Percentiles rank a stretch among this genome's conserved stretches.
These are phyloP conservation scores for Anoplolepis gracilipes DNA, from an alignment of 1,140 invertebrate species.

Conservation along the genomic window DNA sequence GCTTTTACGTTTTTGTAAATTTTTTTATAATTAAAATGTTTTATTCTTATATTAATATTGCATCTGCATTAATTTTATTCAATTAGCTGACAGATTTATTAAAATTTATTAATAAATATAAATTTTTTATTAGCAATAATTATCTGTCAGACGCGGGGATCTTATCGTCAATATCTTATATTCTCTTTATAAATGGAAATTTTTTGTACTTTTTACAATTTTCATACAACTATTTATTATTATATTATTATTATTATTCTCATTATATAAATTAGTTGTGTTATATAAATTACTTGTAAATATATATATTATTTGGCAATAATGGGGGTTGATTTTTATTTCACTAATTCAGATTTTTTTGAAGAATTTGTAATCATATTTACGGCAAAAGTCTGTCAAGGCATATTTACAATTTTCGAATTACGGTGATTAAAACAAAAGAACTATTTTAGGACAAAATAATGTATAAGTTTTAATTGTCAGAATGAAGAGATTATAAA, in stretches of 20 bases:
- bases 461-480: background rate
- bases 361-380: background rate
- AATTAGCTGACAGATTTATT: background rate
- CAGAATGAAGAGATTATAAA: background rate
- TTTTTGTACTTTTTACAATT: background rate
- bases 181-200: background rate
- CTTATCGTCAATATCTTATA: background rate
- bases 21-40: background rate
- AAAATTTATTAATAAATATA: background rate
- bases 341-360: background rate
- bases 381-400: background rate
- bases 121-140: background rate
- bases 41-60: slow-evolving; percentile 18
- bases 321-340: background rate
- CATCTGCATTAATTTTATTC: slow-evolving; percentile 2
- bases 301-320: background rate
- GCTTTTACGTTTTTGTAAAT: background rate
- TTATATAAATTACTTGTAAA: background rate
- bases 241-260: background rate
- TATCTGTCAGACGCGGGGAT: background rate
- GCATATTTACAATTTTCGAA: background rate
- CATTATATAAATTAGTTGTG: too few species aligned
- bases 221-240: background rate
- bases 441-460: too few species aligned
- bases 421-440: background rate